Base-by-base conservation (phyloP, 1,140 invertebrate species). In the Nomia melanderi region DNA sequence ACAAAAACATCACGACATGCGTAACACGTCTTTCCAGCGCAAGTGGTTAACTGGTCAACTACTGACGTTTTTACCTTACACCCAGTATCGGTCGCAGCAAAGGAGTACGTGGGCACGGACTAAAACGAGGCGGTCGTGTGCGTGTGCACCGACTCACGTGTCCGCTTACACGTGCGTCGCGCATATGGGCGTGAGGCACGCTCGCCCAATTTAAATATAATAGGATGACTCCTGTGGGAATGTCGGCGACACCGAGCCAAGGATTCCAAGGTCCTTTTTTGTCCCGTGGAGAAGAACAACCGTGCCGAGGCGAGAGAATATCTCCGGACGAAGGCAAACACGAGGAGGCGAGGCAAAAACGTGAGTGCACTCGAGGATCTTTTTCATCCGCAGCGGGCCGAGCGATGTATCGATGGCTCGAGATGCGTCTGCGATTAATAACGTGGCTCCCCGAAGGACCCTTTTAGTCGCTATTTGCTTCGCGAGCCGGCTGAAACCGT, bases 141-240 rank as follows among this genome's bases (percentile, higher is more conserved):
- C 33, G 50, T 17, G 31, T 17, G 14, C 27, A 39, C 11, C 11
- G 27, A 9, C 53, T 79, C 74, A 63, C n/a, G 70, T 67, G 47
- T 36, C 20, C 25, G 54, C 29, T 56, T 74, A 56, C 54, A 25
- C 54, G 12, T 17, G 47, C 47, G 47, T 44, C 47, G 47, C 17
- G 41, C 69, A 50, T 56, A 77, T 71, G 57, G 27, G 69, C 74
- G 50, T 56, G 70, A 57, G 31, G 36, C 53, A 67, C 59, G 50
- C 73, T 78, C 71, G 63, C 67, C 69, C 77, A 75, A 87, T 87
- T 87, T 87, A 86, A 87, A 87, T 87, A 84, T 86, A 87, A 87
- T 87, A 59, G 84, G 70, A 84, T 87, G 82, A 87, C 79, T 84
- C 79, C 80, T 83, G 77, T 64, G 71, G 64, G 67, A 83, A 84